These are phyloP conservation scores for Holacanthus passer DNA, from an alignment of 2,113 vertebrate genomes.

Conservation along the genomic window DNA sequence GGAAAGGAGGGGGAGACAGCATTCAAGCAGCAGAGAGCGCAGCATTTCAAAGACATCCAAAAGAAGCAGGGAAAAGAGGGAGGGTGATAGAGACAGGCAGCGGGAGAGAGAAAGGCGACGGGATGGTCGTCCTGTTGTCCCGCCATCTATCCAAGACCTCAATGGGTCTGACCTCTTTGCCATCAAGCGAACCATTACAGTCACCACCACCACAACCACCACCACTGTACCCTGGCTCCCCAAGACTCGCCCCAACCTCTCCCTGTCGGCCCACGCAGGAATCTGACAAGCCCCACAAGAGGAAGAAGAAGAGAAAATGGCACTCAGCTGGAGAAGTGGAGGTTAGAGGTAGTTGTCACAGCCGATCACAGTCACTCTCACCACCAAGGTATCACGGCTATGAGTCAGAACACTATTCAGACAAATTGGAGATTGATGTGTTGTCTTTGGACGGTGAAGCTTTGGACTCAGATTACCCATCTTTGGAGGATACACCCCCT, in stretches of 20 bases:
- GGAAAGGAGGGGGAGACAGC: conserved; percentile 63
- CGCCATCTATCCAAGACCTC: conserved; percentile 94
- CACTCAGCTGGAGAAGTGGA: conserved; percentile 71
- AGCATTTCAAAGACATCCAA: conserved; percentile 69
- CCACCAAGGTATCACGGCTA: conserved; percentile 78
- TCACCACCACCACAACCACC: conserved; percentile 84
- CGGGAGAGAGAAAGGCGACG: conserved; percentile 77
- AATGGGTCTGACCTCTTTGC: conserved; percentile 93
- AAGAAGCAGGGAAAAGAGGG: conserved; percentile 71
- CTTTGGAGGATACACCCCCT: conserved; percentile 84
- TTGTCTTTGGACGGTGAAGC: conserved; percentile 86
- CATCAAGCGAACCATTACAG: conserved; percentile 96
- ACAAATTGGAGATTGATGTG: conserved; percentile 81
- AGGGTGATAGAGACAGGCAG: conserved; percentile 55
- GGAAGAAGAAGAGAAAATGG: conserved; percentile 83
- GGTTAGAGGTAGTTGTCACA: conserved; percentile 69
- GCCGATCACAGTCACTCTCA: conserved; percentile 74
- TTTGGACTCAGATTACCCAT: conserved; percentile 86
- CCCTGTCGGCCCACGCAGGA: conserved; percentile 72
- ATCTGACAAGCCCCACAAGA: conserved; percentile 83
- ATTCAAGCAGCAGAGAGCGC: conserved; percentile 79
- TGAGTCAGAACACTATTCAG: conserved; percentile 81
- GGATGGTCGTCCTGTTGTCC: conserved; percentile 89
- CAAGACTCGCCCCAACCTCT: conserved; percentile 75
- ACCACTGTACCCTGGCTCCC: conserved; percentile 83